Conservation (phyloP, 2,797 vertebrate genomes). For the Pseudopleuronectes americanus region DNA sequence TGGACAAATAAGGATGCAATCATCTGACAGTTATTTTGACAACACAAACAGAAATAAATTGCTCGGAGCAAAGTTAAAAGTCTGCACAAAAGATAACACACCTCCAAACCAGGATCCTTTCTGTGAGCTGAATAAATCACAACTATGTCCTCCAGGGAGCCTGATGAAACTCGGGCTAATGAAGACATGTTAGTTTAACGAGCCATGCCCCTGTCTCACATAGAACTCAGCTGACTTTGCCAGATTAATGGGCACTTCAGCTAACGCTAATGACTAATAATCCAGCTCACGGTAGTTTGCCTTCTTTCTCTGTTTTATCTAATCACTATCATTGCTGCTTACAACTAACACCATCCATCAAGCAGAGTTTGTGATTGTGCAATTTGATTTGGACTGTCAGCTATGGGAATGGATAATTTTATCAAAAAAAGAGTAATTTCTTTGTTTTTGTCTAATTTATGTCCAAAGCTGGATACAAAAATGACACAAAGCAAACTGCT, state of each 20-base stretch:
- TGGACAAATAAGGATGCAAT: too few species aligned
- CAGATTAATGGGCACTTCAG: constrained; percentile 58
- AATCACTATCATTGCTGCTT: constrained; percentile 9
- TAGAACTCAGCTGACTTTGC: constrained; percentile 40
- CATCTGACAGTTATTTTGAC: too few species aligned
- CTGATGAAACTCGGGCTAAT: constrained; percentile 40
- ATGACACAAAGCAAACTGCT: too few species aligned
- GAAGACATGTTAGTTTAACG: constrained; percentile 64
- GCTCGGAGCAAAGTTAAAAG: too few species aligned
- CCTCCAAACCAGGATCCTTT: constrained; percentile 12
- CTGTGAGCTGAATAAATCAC: constrained; percentile 44
- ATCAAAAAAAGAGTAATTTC: not conserved
- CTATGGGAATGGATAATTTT: constrained; percentile 9
- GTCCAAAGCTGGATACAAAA: too few species aligned
- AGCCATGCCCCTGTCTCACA: constrained; percentile 40
- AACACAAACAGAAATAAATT: too few species aligned
- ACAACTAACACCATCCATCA: constrained; percentile 30
- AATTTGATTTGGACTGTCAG: constrained; percentile 1
- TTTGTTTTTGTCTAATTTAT: constrained; percentile 8
- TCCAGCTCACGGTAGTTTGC: constrained; percentile 42
- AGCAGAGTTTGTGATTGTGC: constrained; percentile 3
- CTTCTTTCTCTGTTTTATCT: constrained; percentile 39
- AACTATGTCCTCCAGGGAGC: constrained; percentile 16
- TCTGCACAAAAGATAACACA: not conserved
- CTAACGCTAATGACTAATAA: constrained; percentile 62